phyloP scores from a whole-genome alignment of 2,113 vertebrate species.

The Tetrax tetrax region DNA sequence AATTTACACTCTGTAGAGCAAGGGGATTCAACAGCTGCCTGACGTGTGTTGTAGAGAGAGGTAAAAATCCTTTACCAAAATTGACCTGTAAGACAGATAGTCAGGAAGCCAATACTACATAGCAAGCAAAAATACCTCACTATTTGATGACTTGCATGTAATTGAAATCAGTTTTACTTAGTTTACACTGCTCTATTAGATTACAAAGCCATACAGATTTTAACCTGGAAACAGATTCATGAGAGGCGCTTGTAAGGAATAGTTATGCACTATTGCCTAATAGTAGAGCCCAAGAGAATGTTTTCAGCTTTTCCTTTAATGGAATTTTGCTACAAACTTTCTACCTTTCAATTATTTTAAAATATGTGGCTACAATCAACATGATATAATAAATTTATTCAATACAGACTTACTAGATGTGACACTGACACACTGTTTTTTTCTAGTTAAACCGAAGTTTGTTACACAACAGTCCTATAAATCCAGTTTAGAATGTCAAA shows the following conservation, averaged over 20 bases:
- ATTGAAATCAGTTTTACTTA: not conserved
- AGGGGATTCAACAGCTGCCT: not conserved
- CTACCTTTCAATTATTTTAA: not conserved
- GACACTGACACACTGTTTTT: not conserved
- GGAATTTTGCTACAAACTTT: not conserved
- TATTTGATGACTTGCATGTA: not conserved
- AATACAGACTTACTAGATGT: not conserved
- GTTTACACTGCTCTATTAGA: not conserved
- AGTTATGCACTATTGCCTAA: not conserved
- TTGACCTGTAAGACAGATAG: not conserved
- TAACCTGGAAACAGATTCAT: not conserved
- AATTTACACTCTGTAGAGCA: too few species aligned
- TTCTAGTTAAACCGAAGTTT: not conserved
- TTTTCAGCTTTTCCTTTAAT: not conserved
- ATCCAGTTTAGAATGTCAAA: not conserved
- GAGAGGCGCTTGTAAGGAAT: not conserved
- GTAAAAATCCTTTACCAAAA: not conserved
- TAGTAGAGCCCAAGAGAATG: not conserved
- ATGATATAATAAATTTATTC: not conserved
- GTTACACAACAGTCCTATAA: not conserved
- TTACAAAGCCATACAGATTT: not conserved
- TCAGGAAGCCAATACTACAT: not conserved
- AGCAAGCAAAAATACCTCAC: not conserved
- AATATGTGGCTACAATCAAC: not conserved
- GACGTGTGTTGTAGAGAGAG: not conserved